A percentile compares a stretch with the other conserved stretches of the same genome.
phyloP scores from a whole-genome alignment of 2,888 invertebrate genomes.

The Anagyrus pseudococci region DNA sequence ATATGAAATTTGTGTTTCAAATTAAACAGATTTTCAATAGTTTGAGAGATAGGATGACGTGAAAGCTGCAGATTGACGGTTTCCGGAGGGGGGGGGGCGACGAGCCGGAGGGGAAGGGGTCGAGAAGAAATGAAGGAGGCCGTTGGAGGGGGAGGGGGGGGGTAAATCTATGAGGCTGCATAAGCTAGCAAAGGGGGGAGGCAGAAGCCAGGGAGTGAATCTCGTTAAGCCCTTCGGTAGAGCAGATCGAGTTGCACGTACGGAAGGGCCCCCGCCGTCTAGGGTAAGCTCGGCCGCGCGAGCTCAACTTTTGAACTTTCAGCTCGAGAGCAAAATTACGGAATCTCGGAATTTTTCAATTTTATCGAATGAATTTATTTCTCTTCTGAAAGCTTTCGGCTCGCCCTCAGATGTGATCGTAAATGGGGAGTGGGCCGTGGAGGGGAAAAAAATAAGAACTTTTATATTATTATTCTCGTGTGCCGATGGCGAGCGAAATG shows the following conservation, averaged over 20 bases:
- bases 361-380: constrained; percentile 1
- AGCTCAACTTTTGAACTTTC: constrained; percentile 20
- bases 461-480: no score
- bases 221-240: constrained; percentile 30
- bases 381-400: no score
- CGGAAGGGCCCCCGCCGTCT: background rate
- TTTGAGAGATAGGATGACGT: constrained; percentile 2
- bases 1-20: constrained; percentile 27
- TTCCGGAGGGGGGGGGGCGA: no score
- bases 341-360: background rate
- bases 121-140: constrained; percentile 5
- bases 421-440: no score
- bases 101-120: no score
- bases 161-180: background rate
- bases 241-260: constrained; percentile 31
- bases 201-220: constrained; percentile 34
- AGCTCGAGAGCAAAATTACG: background rate
- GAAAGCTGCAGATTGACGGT: constrained; percentile 11
- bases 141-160: constrained; percentile 3
- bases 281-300: constrained; percentile 1
- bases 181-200: background rate
- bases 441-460: no score
- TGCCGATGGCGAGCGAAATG: no score
- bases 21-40: constrained; percentile 34
- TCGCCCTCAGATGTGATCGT: no score